A percentile compares a stretch with the other conserved stretches of the same genome.
Conservation (phyloP, 1,140 invertebrate species). For the Gryllus bimaculatus region DNA sequence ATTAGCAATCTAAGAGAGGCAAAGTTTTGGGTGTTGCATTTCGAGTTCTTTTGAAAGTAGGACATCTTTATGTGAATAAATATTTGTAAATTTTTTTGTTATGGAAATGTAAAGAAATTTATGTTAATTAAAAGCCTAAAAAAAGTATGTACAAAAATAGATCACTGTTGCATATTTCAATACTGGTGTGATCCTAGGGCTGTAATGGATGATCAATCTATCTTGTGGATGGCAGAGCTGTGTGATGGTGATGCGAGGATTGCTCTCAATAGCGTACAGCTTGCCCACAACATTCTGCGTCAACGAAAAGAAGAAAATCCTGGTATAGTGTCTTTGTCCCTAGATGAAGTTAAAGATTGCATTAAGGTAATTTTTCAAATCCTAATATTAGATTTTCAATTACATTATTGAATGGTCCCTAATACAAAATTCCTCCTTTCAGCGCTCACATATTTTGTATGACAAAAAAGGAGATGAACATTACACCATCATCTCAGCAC, state of each 20-base stretch:
- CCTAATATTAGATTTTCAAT: too few species aligned
- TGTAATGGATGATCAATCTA: conserved; percentile 49
- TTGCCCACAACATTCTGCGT: conserved; percentile 39
- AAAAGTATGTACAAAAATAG: too few species aligned
- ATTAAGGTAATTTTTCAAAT: conserved; percentile 40
- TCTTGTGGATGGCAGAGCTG: conserved; percentile 60
- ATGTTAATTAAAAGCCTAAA: too few species aligned
- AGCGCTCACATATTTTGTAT: conserved; percentile 63
- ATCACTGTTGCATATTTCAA: too few species aligned
- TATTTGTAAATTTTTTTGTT: too few species aligned
- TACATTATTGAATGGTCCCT: too few species aligned
- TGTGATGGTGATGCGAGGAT: conserved; percentile 74
- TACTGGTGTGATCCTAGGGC: not conserved
- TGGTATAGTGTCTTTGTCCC: conserved; percentile 35
- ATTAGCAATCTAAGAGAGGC: too few species aligned
- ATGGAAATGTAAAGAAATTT: too few species aligned
- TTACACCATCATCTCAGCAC: conserved; percentile 72
- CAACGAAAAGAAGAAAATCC: conserved; percentile 38
- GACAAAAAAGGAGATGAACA: conserved; percentile 74
- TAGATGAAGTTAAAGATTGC: conserved; percentile 52
- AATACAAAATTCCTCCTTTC: conserved; percentile 28
- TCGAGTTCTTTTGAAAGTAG: too few species aligned
- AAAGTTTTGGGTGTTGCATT: too few species aligned
- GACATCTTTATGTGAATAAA: too few species aligned
- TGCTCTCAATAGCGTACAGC: conserved; percentile 64